phyloP scores from a whole-genome alignment of 92 coral and sea anemone species.

The Parazoanthus darwini region DNA sequence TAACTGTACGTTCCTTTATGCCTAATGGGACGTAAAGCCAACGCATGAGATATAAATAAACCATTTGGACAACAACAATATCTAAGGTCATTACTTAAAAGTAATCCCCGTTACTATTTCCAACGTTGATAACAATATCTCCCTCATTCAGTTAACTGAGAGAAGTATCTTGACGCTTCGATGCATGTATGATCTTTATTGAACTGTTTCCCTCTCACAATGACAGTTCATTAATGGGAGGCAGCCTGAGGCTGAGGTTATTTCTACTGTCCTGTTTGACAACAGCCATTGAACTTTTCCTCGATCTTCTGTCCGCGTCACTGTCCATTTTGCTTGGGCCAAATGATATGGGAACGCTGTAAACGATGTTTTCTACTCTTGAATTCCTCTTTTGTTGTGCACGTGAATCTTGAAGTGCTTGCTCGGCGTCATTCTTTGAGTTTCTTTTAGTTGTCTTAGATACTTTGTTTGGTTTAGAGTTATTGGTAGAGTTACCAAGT shows the following conservation, averaged over 20 bases:
- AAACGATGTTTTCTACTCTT: slow-evolving; percentile 59
- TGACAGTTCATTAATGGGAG: neutral
- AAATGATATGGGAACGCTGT: slow-evolving; percentile 45
- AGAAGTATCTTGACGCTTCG: neutral
- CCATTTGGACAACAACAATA: neutral
- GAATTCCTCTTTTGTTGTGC: slow-evolving; percentile 43
- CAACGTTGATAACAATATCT: neutral
- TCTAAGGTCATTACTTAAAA: neutral
- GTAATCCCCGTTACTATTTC: neutral
- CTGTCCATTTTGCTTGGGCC: neutral
- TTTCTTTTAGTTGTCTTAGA: neutral
- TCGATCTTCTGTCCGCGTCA: neutral
- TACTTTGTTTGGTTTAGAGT: neutral
- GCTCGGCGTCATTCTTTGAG: neutral
- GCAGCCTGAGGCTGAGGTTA: neutral
- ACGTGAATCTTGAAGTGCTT: neutral
- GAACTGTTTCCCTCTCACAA: neutral
- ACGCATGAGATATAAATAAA: no score
- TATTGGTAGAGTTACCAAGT: slow-evolving; percentile 30
- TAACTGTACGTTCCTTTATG: neutral
- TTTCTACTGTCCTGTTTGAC: neutral
- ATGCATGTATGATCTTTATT: neutral
- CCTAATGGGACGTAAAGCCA: neutral
- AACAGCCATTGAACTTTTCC: neutral
- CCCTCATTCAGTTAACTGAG: neutral